Evolutionary conservation across 2,888 invertebrate genomes (phyloP).

Genomic region (Cloeon dipterum): DNA sequence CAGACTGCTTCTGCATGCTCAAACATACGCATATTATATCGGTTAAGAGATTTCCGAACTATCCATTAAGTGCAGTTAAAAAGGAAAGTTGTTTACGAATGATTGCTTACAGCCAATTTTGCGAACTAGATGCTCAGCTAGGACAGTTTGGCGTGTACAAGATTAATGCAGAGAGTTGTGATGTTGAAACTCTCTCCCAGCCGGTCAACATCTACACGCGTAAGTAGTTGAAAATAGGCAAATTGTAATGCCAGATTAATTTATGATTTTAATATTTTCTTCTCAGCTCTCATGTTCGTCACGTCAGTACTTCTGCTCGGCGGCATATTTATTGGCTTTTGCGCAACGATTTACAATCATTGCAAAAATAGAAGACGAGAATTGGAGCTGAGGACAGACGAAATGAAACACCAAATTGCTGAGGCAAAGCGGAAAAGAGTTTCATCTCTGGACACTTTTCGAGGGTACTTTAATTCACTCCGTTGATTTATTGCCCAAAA

Average conservation of each 20-base stretch:
- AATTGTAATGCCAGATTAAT: neutral
- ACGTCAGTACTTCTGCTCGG: conserved; percentile 15
- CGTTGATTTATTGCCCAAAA: too few species aligned
- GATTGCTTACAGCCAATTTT: neutral
- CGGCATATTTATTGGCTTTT: conserved; percentile 11
- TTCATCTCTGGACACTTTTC: conserved; percentile 14
- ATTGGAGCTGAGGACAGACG: neutral
- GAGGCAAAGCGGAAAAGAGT: conserved; percentile 6
- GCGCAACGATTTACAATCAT: neutral
- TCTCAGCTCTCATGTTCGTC: conserved; percentile 21
- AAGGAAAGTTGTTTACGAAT: too few species aligned
- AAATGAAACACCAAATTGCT: neutral
- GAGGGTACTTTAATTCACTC: too few species aligned
- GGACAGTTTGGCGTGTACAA: neutral
- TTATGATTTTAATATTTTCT: conserved; percentile 3
- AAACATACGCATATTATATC: too few species aligned
- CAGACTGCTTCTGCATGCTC: too few species aligned
- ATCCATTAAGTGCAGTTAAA: too few species aligned
- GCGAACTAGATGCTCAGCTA: neutral
- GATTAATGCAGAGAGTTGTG: neutral
- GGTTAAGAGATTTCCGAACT: too few species aligned
- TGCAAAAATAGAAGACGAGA: neutral
- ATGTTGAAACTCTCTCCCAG: neutral
- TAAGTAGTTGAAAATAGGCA: neutral
- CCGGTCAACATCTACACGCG: neutral